phyloP scores from a whole-genome alignment of 2,888 invertebrate species.

The Slavum lentiscoides region DNA sequence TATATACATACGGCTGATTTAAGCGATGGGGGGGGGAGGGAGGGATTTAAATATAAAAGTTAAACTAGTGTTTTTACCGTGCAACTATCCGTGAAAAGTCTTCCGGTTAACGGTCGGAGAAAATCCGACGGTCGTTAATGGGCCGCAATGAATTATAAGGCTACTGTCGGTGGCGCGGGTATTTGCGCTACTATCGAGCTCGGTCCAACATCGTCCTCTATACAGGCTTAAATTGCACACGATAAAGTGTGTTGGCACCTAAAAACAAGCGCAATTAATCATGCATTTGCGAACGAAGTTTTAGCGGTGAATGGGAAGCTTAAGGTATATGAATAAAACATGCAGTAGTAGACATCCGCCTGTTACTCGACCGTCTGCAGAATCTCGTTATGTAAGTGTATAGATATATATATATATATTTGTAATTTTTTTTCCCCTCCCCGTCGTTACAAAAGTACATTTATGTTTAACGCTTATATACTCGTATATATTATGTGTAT shows the following conservation, averaged over 20 bases:
- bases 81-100: neutral
- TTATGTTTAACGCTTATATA: neutral
- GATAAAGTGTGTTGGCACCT: neutral
- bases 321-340: constrained; percentile 9
- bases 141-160: constrained; percentile 10
- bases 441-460: neutral
- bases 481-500: no score
- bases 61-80: neutral
- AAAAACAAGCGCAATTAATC: constrained; percentile 12
- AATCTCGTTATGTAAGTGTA: no score
- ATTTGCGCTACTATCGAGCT: neutral
- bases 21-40: no score
- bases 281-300: neutral
- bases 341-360: neutral
- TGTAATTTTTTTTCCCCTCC: neutral
- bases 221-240: neutral
- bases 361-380: neutral
- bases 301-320: neutral
- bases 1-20: no score
- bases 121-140: neutral
- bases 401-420: neutral
- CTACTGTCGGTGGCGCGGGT: neutral
- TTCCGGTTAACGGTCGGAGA: neutral
- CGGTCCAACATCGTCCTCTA: neutral
- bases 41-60: neutral